These are phyloP conservation scores for Megaceryle maxima DNA, from an alignment of 2,113 vertebrate species.

Conservation along the genomic window DNA sequence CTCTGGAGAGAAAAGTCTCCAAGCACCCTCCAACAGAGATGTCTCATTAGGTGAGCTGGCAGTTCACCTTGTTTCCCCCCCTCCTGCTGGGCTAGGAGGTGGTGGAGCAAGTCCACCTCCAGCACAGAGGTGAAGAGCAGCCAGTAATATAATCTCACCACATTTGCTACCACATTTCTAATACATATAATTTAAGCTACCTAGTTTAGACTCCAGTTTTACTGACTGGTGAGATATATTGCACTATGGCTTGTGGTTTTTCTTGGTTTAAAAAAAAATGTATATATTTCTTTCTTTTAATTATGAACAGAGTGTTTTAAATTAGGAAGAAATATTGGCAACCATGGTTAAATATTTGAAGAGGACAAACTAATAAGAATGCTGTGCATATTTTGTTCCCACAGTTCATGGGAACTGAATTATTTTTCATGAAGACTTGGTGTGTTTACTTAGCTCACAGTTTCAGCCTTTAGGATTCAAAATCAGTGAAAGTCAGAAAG, in stretches of 20 bases:
- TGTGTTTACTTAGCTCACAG: neutral
- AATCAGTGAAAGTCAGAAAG: neutral
- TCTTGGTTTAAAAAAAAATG: neutral
- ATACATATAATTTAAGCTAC: neutral
- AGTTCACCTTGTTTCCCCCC: neutral
- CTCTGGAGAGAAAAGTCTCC: neutral
- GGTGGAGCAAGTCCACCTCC: neutral
- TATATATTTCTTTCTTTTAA: neutral
- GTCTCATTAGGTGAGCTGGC: neutral
- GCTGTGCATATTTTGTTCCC: neutral
- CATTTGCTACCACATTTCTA: accelerated
- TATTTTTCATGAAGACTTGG: neutral
- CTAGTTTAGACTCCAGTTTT: neutral
- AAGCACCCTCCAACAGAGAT: neutral
- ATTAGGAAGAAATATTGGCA: neutral
- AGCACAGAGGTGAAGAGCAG: neutral
- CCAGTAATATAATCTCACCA: neutral
- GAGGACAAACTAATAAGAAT: neutral
- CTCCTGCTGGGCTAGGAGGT: accelerated
- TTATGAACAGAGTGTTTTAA: neutral
- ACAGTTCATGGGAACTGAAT: neutral
- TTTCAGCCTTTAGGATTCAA: neutral
- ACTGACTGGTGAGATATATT: neutral
- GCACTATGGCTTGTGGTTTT: neutral
- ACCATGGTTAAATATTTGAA: neutral